Conservation (phyloP, 30 jellyfish, hydroid and myxozoan species). For the Pelagia noctiluca region DNA sequence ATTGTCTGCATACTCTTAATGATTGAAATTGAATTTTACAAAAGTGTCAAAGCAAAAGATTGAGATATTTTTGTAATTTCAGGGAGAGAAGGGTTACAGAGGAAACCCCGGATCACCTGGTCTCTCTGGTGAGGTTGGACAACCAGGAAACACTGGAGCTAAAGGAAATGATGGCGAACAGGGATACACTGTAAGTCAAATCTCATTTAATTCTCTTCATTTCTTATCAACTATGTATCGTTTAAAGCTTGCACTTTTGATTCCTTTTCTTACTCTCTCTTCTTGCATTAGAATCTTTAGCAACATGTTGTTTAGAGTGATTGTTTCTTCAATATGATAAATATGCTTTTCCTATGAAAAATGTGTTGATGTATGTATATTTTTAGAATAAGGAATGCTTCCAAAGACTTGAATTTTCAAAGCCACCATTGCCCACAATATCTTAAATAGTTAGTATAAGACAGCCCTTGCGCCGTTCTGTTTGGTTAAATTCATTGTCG, state of each 20-base stretch:
- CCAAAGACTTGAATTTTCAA: no score
- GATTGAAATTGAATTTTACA: no score
- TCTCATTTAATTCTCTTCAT: no score
- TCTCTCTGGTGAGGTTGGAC: conserved; percentile 84
- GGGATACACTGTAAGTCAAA: conserved; percentile 55
- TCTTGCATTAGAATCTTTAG: no score
- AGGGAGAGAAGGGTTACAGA: conserved; percentile 72
- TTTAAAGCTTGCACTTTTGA: no score
- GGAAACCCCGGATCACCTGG: conserved; percentile 85
- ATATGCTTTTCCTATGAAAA: neutral
- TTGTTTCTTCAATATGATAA: neutral
- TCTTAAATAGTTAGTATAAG: conserved; percentile 30
- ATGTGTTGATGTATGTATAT: conserved; percentile 20
- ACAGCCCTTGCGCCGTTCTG: neutral
- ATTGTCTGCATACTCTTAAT: no score
- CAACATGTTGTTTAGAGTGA: neutral
- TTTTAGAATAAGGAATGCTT: no score
- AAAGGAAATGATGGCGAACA: conserved; percentile 61
- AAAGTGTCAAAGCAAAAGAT: neutral
- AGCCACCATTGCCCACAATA: no score
- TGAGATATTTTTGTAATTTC: neutral
- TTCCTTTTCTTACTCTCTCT: no score
- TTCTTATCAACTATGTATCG: no score
- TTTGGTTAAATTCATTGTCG: no score
- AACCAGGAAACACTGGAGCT: conserved; percentile 77